A percentile compares a stretch with the other conserved stretches of the same genome.
phyloP scores from a whole-genome alignment of 2,888 invertebrate species.

The Caenorhabditis uteleia region DNA sequence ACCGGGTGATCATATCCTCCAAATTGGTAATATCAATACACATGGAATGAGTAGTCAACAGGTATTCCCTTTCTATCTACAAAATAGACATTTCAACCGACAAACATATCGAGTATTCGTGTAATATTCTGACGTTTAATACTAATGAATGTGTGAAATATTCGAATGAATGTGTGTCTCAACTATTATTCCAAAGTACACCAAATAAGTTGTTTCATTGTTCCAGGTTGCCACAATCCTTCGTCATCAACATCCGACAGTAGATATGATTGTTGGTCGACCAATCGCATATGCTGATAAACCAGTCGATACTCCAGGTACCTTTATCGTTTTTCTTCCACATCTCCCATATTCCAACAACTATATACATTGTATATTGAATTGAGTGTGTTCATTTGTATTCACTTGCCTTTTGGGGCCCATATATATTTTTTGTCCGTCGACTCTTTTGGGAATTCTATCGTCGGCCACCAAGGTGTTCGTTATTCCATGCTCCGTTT shows the following conservation, averaged over 20 bases:
- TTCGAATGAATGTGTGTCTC: too few species aligned
- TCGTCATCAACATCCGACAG: conserved; percentile 54
- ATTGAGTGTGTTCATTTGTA: too few species aligned
- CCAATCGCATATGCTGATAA: conserved; percentile 57
- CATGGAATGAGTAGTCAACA: conserved; percentile 93
- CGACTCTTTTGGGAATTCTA: too few species aligned
- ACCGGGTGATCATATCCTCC: conserved; percentile 96
- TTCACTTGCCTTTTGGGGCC: too few species aligned
- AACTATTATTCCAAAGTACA: too few species aligned
- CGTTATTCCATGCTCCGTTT: too few species aligned
- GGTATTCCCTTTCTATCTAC: conserved; percentile 46
- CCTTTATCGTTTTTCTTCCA: conserved; percentile 1
- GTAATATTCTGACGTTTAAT: background rate
- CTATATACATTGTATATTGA: background rate
- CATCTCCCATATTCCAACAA: background rate
- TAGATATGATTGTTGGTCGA: conserved; percentile 66
- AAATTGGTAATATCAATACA: conserved; percentile 75
- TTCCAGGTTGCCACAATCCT: conserved; percentile 55
- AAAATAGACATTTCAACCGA: too few species aligned
- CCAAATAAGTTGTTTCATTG: background rate
- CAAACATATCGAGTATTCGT: too few species aligned
- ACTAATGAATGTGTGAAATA: too few species aligned
- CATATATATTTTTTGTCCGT: too few species aligned
- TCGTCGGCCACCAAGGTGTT: too few species aligned
- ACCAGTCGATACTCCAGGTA: conserved; percentile 58